Percentiles rank a stretch among this genome's conserved stretches.
Evolutionary conservation across 35 echinoderm and acorn worm species (phyloP).

Genomic region (Holothuria glaberrima): DNA sequence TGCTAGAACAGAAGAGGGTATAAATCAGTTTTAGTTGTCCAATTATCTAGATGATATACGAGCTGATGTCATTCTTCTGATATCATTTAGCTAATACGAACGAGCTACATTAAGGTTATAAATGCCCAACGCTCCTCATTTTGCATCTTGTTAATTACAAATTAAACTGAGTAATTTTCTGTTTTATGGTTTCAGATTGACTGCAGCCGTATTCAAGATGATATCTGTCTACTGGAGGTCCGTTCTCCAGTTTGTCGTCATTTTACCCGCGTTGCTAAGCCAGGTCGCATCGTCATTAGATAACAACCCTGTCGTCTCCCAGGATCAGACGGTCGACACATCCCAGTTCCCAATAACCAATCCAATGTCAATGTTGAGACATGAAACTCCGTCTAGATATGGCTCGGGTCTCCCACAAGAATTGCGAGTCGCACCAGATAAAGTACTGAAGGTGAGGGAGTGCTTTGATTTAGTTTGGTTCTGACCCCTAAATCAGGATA

Average conservation of each 20-base stretch:
- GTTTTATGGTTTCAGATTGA: no score
- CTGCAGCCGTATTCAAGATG: conserved; percentile 14
- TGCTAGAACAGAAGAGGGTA: no score
- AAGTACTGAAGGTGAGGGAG: conserved; percentile 26
- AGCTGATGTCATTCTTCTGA: no score
- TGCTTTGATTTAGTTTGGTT: no score
- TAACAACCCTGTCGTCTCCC: background rate
- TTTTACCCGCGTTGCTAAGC: conserved; percentile 23
- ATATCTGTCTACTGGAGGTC: background rate
- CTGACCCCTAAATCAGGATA: no score
- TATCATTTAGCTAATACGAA: no score
- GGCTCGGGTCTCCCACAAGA: conserved; percentile 18
- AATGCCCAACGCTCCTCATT: no score
- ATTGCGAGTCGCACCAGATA: conserved; percentile 15
- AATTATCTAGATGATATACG: no score
- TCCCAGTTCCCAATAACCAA: conserved; percentile 33
- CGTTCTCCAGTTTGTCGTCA: conserved; percentile 30
- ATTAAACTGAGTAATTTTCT: no score
- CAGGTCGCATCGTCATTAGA: conserved; percentile 26
- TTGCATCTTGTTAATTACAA: no score
- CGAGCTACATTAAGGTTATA: no score
- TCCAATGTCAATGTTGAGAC: conserved; percentile 6
- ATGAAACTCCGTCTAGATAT: background rate
- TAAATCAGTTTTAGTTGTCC: no score
- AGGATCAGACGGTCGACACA: conserved; percentile 5